A percentile compares a stretch with the other conserved stretches of the same genome.
Evolutionary conservation across 1,140 invertebrate species (phyloP).

Genomic region (Anastrepha obliqua): DNA sequence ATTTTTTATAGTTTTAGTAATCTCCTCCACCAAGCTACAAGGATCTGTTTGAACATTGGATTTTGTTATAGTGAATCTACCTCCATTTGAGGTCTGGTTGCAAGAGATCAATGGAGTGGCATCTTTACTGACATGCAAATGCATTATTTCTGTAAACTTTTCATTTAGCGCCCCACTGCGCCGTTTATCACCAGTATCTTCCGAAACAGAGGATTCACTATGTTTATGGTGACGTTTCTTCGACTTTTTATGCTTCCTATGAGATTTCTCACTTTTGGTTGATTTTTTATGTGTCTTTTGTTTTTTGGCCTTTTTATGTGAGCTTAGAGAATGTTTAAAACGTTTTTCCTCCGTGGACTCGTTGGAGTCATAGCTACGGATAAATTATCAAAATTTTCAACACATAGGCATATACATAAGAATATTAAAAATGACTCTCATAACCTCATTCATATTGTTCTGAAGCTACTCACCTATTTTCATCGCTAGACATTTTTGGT

Average conservation of each 20-base stretch:
- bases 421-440: constrained; percentile 56
- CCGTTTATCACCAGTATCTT: constrained; percentile 60
- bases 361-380: constrained; percentile 64
- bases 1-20: constrained; percentile 71
- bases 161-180: constrained; percentile 61
- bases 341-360: constrained; percentile 62
- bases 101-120: constrained; percentile 57
- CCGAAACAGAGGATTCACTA: constrained; percentile 62
- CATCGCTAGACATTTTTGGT: constrained; percentile 66
- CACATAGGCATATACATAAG: constrained; percentile 41
- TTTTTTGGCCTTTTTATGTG: constrained; percentile 75
- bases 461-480: constrained; percentile 64
- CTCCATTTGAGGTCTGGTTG: constrained; percentile 70
- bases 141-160: constrained; percentile 72
- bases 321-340: constrained; percentile 59
- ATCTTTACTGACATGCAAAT: constrained; percentile 62
- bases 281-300: constrained; percentile 76
- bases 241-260: constrained; percentile 69
- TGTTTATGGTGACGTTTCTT: constrained; percentile 64
- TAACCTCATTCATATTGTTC: constrained; percentile 62
- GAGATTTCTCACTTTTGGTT: constrained; percentile 64
- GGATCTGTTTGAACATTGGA: constrained; percentile 69
- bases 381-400: not conserved
- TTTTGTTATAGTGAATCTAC: constrained; percentile 62
- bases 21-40: constrained; percentile 68